These are phyloP conservation scores for Apeltes quadracus DNA, from an alignment of 2,113 vertebrate species.

Conservation along the genomic window DNA sequence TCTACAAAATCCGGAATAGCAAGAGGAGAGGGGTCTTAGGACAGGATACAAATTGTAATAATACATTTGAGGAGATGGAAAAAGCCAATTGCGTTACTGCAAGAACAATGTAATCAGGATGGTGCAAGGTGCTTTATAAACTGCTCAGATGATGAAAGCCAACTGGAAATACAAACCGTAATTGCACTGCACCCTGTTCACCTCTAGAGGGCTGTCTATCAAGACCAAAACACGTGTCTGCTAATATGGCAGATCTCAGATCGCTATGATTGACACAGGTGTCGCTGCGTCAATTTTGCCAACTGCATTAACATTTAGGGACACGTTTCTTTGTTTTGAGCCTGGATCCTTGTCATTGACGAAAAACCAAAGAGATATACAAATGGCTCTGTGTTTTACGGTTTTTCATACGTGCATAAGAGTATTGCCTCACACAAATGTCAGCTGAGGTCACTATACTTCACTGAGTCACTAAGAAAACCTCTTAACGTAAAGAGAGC, in stretches of 20 bases:
- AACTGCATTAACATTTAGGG: background rate
- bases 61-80: background rate
- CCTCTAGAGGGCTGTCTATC: conserved; percentile 54
- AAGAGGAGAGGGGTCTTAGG: background rate
- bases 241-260: background rate
- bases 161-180: background rate
- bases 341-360: background rate
- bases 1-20: background rate
- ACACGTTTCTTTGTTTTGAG: background rate
- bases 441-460: conserved; percentile 48
- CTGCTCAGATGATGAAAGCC: background rate
- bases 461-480: conserved; percentile 43
- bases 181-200: conserved; percentile 22
- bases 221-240: background rate
- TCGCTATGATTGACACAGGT: background rate
- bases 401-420: background rate
- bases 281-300: background rate
- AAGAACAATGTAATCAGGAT: background rate
- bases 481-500: conserved; percentile 51
- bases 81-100: background rate
- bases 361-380: background rate
- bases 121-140: background rate
- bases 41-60: background rate
- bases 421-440: conserved; percentile 12
- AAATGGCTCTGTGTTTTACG: background rate